Evolutionary conservation across 2,888 invertebrate genomes (phyloP), one percentile per base, ranked within the genome.

Genomic region (Tinea pellionella): DNA sequence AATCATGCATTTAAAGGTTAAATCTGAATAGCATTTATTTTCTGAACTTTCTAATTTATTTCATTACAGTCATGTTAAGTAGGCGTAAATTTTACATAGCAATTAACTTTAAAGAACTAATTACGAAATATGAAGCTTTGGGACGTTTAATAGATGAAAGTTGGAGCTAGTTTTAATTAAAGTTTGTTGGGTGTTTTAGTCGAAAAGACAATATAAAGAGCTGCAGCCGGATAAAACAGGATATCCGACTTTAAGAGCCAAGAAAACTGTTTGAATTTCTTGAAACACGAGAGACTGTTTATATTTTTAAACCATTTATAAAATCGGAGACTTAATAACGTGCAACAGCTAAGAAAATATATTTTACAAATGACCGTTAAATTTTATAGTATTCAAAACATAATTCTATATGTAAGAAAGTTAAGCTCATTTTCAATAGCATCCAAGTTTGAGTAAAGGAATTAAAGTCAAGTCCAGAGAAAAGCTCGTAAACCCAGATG

Each of bases 171-270:
- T 53, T 57, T 57, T 57, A 57, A 57, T 57, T 57, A 57, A 57
- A 57, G 32, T 57, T 55, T 32, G 32, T 57, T 57, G 32, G 29
- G n/a, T 32, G 57, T 32, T 57, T 57, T 15, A 57, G 55, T 13
- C 18, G 29, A 18, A 2, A 19, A 57, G 57, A 57, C 57, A 57
- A 57, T 57, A 57, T 57, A 57, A 57, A 57, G 57, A 57, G 57
- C 56, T 32, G 19, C 30, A 30, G 32, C 32, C 32, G 57, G 57
- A 71, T 71, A 70, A 74, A 73, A 69, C 67, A 72, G 78, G 78
- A 80, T 73, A 72, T 80, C 74, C 80, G 74, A 74, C 64, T 71
- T 74, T 73, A 73, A 75, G 70, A 77, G 73, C 69, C 68, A 74
- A 73, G 69, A 70, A 78, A 76, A 74, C 73, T 53, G 53, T 53